Conservation (phyloP, 2,888 invertebrate genomes). For the Therioaphis trifolii region DNA sequence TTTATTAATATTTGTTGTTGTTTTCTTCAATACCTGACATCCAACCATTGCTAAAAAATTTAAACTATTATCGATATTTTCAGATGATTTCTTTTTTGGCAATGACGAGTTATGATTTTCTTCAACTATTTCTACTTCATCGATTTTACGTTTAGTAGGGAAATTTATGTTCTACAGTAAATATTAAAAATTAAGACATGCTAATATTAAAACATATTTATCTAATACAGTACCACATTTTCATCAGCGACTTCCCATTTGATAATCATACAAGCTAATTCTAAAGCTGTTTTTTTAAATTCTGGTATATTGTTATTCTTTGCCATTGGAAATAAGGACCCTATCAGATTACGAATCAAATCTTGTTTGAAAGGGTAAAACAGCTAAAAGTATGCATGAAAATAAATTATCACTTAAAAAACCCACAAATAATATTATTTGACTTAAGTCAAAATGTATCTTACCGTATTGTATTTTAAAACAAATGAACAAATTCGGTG, state of each 20-base stretch:
- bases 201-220: not conserved
- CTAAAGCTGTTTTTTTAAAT: constrained; percentile 50
- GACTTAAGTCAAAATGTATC: not conserved
- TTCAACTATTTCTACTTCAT: not conserved
- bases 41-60: constrained; percentile 59
- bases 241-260: constrained; percentile 40
- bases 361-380: constrained; percentile 49
- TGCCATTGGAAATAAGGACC: constrained; percentile 45
- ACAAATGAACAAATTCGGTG: constrained; percentile 47
- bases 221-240: constrained; percentile 24
- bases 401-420: not conserved
- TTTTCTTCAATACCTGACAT: constrained; percentile 38
- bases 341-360: constrained; percentile 30
- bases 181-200: not conserved
- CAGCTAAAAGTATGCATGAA: constrained; percentile 1
- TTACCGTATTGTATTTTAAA: constrained; percentile 52
- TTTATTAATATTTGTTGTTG: not conserved
- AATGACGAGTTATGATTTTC: not conserved
- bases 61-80: constrained; percentile 32
- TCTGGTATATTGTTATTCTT: constrained; percentile 57
- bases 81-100: constrained; percentile 33
- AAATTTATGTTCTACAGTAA: constrained; percentile 3
- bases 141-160: constrained; percentile 14
- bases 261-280: constrained; percentile 51
- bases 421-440: too few species aligned